Evolutionary conservation across 2,888 invertebrate species (phyloP), one percentile per base, ranked within the genome.

Genomic region (Achlya flavicornis): DNA sequence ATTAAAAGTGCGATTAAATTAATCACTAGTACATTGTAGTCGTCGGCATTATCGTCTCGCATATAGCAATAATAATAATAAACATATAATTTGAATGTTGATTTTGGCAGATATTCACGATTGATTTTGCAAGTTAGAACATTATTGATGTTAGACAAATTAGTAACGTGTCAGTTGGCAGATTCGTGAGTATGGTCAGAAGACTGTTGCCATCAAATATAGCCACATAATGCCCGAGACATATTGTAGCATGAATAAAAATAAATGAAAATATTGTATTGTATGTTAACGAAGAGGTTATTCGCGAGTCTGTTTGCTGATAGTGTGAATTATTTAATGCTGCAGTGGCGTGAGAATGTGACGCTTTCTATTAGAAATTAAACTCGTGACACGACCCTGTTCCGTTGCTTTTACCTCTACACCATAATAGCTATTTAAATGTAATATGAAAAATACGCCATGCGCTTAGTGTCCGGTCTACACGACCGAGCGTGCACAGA

Each of bases 311-410:
- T 83, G 81, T 77, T 74, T 86, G 83, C 72, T 73, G 83, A 83
- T 76, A 78, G 81, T 78, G 75, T 80, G 77, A 73, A 83, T 80
- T 77, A 72, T 78, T 76, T 74, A 76, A 79, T 80, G 74, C 77
- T 76, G 85, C 83, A 79, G 80, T 83, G 80, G 84, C 80, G 91
- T 85, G 89, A 88, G 88, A 87, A 88, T 90, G 90, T 83, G 79
- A 88, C 84, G 90, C 92, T 92, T 84, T 87, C 76, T 85, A 86
- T 84, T 91, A 89, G 86, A 83, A 81, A 77, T 85, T 84, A 77
- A 81, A 86, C 74, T 84, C 74, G 76, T 73, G 76, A 71, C 70
- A 73, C 65, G 80, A 75, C 81, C 76, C 74, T 77, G 84, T 86
- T 85, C 88, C 87, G 88, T 88, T 79, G 83, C 63, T 76, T 80